Conservation (phyloP, 2,888 invertebrate species). For the Melanotus villosus region DNA sequence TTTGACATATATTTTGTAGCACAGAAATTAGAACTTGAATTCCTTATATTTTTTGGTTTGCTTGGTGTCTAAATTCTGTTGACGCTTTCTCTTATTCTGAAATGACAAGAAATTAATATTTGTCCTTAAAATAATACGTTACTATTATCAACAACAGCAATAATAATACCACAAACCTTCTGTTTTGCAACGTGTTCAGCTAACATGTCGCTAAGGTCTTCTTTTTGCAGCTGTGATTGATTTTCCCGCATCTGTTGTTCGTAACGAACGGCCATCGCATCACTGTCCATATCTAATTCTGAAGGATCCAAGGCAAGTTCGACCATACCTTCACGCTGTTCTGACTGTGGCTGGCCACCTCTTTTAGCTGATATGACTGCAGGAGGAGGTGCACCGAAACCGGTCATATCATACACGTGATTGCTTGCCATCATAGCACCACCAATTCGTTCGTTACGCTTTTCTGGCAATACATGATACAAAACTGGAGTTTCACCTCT, state of each 20-base stretch:
- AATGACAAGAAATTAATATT: constrained; percentile 61
- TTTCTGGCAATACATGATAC: constrained; percentile 96
- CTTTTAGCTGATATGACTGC: constrained; percentile 68
- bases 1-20: no score
- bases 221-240: constrained; percentile 88
- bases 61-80: constrained; percentile 91
- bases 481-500: constrained; percentile 94
- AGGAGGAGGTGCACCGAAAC: constrained; percentile 73
- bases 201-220: constrained; percentile 98
- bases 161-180: constrained; percentile 74
- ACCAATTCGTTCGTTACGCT: constrained; percentile 89
- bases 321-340: constrained; percentile 79
- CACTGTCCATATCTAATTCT: constrained; percentile 95
- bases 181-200: constrained; percentile 98
- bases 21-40: constrained; percentile 90
- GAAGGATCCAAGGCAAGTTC: constrained; percentile 98
- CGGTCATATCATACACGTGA: constrained; percentile 96
- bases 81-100: constrained; percentile 93
- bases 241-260: constrained; percentile 97
- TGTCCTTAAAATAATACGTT: neutral
- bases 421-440: constrained; percentile 98
- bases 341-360: constrained; percentile 60
- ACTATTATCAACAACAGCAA: neutral
- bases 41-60: constrained; percentile 98
- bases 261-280: constrained; percentile 95